A percentile compares a stretch with the other conserved stretches of the same genome.
Evolutionary conservation across 35 echinoderm and acorn worm species (phyloP).

Genomic region (Chiridota heheva): DNA sequence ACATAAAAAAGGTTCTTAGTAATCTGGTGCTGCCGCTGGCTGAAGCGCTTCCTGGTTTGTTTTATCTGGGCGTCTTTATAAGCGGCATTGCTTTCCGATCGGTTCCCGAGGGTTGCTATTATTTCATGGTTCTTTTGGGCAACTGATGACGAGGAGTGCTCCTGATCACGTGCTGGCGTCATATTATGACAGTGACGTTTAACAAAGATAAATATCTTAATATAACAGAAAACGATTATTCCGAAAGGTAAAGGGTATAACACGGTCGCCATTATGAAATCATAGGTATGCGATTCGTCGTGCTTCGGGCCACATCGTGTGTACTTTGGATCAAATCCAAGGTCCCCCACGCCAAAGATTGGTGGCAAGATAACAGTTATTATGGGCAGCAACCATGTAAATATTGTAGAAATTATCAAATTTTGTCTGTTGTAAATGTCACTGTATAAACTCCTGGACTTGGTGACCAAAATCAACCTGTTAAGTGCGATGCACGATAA

Average conservation of each 20-base stretch:
- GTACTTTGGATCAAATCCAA: slow-evolving; percentile 85
- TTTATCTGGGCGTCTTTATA: slow-evolving; percentile 10
- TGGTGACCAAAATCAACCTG: slow-evolving; percentile 60
- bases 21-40: slow-evolving; percentile 49
- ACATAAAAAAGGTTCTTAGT: slow-evolving; percentile 87
- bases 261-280: slow-evolving; percentile 53
- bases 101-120: slow-evolving; percentile 19
- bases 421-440: slow-evolving; percentile 38
- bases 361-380: slow-evolving; percentile 53
- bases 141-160: slow-evolving; percentile 30
- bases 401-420: slow-evolving; percentile 43
- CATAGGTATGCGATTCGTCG: slow-evolving; percentile 54
- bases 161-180: background rate
- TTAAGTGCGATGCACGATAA: slow-evolving; percentile 68
- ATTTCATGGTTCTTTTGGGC: slow-evolving; percentile 5
- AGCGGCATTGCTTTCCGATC: slow-evolving; percentile 21
- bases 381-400: slow-evolving; percentile 67
- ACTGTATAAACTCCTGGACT: slow-evolving; percentile 37
- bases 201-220: slow-evolving; percentile 61
- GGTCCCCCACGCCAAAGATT: slow-evolving; percentile 44
- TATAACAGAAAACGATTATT: slow-evolving; percentile 65
- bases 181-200: slow-evolving; percentile 46
- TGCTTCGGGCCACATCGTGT: slow-evolving; percentile 60
- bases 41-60: slow-evolving; percentile 31
- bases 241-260: slow-evolving; percentile 63